Evolutionary conservation across 2,113 vertebrate species (phyloP).

Genomic region (Procavia capensis): DNA sequence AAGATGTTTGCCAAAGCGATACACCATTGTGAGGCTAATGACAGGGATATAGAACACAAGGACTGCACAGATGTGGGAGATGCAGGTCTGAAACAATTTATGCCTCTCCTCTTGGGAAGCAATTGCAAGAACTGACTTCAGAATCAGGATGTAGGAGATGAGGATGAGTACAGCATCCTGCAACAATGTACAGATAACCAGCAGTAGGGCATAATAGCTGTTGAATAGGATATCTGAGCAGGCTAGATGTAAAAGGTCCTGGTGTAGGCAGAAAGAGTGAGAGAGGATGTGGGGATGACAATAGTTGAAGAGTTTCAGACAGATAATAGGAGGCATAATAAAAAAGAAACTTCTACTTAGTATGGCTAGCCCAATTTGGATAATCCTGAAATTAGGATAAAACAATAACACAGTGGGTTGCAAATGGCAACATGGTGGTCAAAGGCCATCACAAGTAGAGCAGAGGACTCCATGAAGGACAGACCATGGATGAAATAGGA

Average conservation of each 20-base stretch:
- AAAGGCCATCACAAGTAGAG: conserved; percentile 62
- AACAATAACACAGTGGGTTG: conserved; percentile 54
- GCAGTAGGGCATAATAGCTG: conserved; percentile 5
- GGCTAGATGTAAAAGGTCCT: conserved; percentile 30
- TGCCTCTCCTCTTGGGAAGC: neutral
- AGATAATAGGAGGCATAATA: conserved; percentile 51
- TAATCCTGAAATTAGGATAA: conserved; percentile 47
- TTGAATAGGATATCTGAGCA: neutral
- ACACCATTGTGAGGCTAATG: too few species aligned
- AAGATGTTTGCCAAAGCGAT: too few species aligned
- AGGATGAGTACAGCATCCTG: conserved; percentile 60
- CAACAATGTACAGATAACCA: conserved; percentile 38
- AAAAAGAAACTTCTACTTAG: conserved; percentile 57
- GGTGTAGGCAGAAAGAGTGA: too few species aligned
- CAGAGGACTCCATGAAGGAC: conserved; percentile 65
- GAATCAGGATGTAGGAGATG: conserved; percentile 50
- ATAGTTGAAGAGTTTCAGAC: conserved; percentile 54
- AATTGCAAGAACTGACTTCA: conserved; percentile 63
- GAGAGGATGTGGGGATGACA: neutral
- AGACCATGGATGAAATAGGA: conserved; percentile 70
- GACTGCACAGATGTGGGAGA: conserved; percentile 59
- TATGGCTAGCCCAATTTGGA: conserved; percentile 14
- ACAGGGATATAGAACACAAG: too few species aligned
- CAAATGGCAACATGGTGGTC: conserved; percentile 41
- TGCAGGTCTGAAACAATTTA: conserved; percentile 64